A percentile compares a stretch with the other conserved stretches of the same genome.
Conservation (phyloP, 2,797 vertebrate genomes). For the Galago senegalensis region DNA sequence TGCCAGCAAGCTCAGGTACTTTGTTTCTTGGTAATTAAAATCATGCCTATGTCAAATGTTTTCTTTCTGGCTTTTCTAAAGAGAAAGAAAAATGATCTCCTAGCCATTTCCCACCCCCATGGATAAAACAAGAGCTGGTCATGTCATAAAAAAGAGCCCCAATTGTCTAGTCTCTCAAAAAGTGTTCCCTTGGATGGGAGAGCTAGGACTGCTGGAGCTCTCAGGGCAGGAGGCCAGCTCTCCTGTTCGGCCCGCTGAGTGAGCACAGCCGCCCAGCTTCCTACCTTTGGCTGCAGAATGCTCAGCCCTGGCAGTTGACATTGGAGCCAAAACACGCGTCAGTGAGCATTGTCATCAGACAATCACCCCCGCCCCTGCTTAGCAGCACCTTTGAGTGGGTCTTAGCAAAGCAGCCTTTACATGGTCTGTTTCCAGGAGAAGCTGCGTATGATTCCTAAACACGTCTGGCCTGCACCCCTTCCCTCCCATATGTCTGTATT, state of each 20-base stretch:
- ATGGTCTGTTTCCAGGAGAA: not conserved
- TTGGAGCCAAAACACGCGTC: not conserved
- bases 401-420: not conserved
- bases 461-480: accelerated
- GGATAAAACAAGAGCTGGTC: not conserved
- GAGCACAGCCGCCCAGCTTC: constrained; percentile 27
- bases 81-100: not conserved
- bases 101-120: not conserved
- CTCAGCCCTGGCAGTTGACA: not conserved
- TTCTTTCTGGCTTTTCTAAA: constrained; percentile 43
- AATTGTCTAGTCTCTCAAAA: not conserved
- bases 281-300: not conserved
- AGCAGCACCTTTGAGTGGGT: not conserved
- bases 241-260: not conserved
- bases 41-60: not conserved
- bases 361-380: not conserved
- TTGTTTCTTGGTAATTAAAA: not conserved
- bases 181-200: not conserved
- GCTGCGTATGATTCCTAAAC: not conserved
- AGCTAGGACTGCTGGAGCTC: not conserved
- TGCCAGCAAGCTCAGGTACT: accelerated
- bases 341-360: not conserved
- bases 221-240: not conserved
- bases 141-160: not conserved
- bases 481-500: not conserved